Base-by-base conservation (phyloP, 2,888 invertebrate species). In the Athripsodes cinereus region DNA sequence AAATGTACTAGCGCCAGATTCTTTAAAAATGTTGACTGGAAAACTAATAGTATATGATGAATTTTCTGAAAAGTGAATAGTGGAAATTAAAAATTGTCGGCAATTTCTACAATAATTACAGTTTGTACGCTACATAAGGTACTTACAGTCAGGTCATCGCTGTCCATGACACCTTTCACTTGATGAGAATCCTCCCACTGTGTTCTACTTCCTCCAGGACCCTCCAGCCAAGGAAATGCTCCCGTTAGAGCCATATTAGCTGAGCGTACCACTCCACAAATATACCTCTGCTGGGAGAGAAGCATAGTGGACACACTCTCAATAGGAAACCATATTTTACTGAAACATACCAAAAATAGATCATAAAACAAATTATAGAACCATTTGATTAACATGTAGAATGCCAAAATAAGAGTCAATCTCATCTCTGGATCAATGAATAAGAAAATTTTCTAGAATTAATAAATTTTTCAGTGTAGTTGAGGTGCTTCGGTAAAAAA, bases 31-130 rank as follows among this genome's bases (percentile, higher is more conserved):
- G 74, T 72, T 0, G 79, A 79, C 54, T 79, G 79, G 0, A 79
- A 72, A 0, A 79, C 76, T 19, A 79, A 65, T 63, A 74, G 78
- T 0, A 75, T 74, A 67, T 78, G 76, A 59, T 79, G 77, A 40
- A 78, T 74, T 74, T 74, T 74, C 79, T 79, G 74, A 1, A 70
- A 72, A 19, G 19, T 20, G 6, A 47, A 47, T 3, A 40, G 2
- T 40, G 13, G n/a, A n/a, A n/a, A n/a, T n/a, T n/a, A n/a, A n/a
- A n/a, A n/a, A n/a, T n/a, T n/a, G n/a, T n/a, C n/a, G n/a, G n/a
- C n/a, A n/a, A n/a, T n/a, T n/a, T n/a, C n/a, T n/a, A n/a, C n/a
- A n/a, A n/a, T n/a, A n/a, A n/a, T n/a, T n/a, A n/a, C n/a, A n/a
- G n/a, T n/a, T n/a, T n/a, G n/a, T n/a, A n/a, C n/a, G n/a, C n/a